Conservation (phyloP, 2,797 vertebrate species). For the Urosaurus nigricauda region DNA sequence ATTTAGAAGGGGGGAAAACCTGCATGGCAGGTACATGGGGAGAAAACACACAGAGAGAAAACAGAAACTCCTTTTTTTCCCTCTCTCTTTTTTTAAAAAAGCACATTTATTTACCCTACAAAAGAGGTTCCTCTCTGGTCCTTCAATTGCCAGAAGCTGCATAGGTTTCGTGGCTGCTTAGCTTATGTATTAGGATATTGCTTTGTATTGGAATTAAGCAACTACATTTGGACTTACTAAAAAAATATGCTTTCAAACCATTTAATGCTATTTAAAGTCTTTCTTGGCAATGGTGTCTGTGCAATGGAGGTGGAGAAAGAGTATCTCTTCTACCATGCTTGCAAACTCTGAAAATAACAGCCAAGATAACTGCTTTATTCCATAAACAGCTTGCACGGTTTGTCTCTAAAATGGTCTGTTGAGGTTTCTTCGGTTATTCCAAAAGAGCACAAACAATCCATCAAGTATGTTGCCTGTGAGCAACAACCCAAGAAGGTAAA, state of each 20-base stretch:
- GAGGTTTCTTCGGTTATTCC: constrained; percentile 32
- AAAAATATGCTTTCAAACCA: constrained; percentile 73
- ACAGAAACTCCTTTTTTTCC: background rate
- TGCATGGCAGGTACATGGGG: constrained; percentile 66
- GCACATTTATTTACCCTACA: constrained; percentile 39
- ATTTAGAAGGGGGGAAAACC: constrained; percentile 71
- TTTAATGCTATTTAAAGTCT: constrained; percentile 73
- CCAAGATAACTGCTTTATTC: constrained; percentile 63
- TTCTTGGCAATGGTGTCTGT: constrained; percentile 50
- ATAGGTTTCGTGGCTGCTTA: constrained; percentile 40
- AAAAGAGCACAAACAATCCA: background rate
- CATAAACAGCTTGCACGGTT: constrained; percentile 48
- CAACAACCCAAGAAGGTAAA: background rate
- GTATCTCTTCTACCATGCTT: constrained; percentile 71
- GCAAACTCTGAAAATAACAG: constrained; percentile 58
- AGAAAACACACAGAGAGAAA: constrained; percentile 30
- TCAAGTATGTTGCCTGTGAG: background rate
- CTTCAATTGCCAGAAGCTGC: constrained; percentile 43
- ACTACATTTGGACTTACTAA: constrained; percentile 74
- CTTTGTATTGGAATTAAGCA: constrained; percentile 66
- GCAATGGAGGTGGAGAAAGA: constrained; percentile 47
- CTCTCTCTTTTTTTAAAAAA: constrained; percentile 39
- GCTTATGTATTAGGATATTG: constrained; percentile 58
- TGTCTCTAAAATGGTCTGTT: constrained; percentile 12
- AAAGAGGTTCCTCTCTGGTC: constrained; percentile 61